Conservation (phyloP, 1,140 invertebrate genomes). For the Caerostris darwini region DNA sequence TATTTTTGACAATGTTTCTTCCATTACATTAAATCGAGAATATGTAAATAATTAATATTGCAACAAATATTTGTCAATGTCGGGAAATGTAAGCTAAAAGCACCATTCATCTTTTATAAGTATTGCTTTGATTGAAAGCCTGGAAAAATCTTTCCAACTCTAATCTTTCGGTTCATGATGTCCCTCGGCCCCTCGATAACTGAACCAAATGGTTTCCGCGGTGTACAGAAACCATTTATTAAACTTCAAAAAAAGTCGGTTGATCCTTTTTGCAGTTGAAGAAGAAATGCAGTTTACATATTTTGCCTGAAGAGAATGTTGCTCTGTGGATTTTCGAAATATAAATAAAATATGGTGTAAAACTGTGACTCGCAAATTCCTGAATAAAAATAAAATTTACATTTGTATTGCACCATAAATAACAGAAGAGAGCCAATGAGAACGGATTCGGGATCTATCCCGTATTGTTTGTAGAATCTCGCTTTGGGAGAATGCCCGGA, state of each 20-base stretch:
- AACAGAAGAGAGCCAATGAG: background rate
- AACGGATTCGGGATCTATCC: conserved; percentile 6
- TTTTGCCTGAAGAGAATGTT: background rate
- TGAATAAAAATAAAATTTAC: conserved; percentile 55
- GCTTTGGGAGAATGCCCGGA: conserved; percentile 48
- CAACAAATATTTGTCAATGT: no score
- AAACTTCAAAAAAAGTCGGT: background rate
- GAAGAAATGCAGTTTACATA: conserved; percentile 15
- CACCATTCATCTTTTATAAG: no score
- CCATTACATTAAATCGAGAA: no score
- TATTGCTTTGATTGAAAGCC: no score
- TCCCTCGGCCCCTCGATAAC: background rate
- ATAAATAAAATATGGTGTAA: conserved; percentile 55
- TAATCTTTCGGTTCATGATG: background rate
- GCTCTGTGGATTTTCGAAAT: background rate
- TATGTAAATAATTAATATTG: no score
- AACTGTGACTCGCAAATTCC: conserved; percentile 29
- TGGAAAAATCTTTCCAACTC: background rate
- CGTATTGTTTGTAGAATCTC: conserved; percentile 14
- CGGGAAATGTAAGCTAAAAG: no score
- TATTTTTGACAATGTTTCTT: no score
- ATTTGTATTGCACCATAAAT: conserved; percentile 61
- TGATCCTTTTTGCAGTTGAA: background rate
- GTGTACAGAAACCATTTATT: background rate
- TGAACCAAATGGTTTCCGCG: conserved; percentile 4